These are phyloP conservation scores for Isotomurus palustris DNA, from an alignment of 2,888 invertebrate genomes.

Conservation along the genomic window DNA sequence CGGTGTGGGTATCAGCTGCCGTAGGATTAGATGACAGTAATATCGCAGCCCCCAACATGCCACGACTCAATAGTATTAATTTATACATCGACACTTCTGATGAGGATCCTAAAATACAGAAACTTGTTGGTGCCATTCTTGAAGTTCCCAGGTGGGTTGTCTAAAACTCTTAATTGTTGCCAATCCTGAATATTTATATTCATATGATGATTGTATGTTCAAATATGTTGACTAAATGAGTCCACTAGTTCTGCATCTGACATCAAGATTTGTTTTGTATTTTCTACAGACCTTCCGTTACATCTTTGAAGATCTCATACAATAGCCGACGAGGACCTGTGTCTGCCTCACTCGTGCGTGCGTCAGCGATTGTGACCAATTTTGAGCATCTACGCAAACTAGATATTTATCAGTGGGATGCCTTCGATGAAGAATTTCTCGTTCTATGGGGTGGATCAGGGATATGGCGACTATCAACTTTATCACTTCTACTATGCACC, in stretches of 20 bases:
- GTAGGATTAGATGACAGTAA: conserved; percentile 12
- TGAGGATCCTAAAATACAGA: background rate
- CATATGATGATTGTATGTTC: too few species aligned
- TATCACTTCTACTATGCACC: conserved; percentile 21
- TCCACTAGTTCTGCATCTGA: too few species aligned
- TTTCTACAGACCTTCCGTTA: conserved; percentile 21
- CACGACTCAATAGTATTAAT: conserved; percentile 16
- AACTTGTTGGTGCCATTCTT: conserved; percentile 2
- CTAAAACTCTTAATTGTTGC: too few species aligned
- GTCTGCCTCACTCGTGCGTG: conserved; percentile 18
- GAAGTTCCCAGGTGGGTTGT: too few species aligned
- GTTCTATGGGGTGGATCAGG: conserved; percentile 20
- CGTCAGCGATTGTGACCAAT: conserved; percentile 19
- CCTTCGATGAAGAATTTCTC: conserved; percentile 29
- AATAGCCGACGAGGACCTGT: conserved; percentile 18
- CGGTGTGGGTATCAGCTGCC: conserved; percentile 22
- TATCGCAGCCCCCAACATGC: conserved; percentile 11
- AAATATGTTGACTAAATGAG: too few species aligned
- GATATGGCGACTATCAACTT: conserved; percentile 14
- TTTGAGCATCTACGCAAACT: conserved; percentile 25
- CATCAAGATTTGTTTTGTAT: too few species aligned
- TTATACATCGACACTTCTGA: conserved; percentile 21
- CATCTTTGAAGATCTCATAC: conserved; percentile 28
- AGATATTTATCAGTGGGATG: conserved; percentile 31
- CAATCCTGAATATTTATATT: too few species aligned